Percentiles rank a stretch among this genome's conserved stretches.
Conservation (phyloP, 2,113 vertebrate genomes). For the Chaenocephalus aceratus region DNA sequence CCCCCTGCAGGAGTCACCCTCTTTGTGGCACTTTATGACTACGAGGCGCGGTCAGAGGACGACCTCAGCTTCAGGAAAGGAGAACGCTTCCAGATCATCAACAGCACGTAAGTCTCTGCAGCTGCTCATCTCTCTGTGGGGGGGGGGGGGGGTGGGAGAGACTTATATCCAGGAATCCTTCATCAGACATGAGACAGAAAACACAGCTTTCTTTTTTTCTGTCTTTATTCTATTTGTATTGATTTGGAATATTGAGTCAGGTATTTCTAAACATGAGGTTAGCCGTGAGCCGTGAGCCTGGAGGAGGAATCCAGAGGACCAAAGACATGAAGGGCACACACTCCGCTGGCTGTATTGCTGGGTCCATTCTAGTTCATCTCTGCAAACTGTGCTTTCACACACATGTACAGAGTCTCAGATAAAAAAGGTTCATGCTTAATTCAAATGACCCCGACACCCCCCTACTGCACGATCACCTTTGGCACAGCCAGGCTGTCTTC, state of each 20-base stretch:
- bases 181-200: too few relatives aligned
- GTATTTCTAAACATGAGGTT: neutral
- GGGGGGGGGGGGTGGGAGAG: neutral
- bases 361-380: neutral
- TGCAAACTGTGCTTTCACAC: neutral
- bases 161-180: too few relatives aligned
- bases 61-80: slow-evolving; percentile 98
- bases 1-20: slow-evolving; percentile 92
- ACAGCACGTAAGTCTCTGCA: slow-evolving; percentile 93
- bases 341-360: too few relatives aligned
- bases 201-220: too few relatives aligned
- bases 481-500: slow-evolving; percentile 28
- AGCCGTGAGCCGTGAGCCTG: neutral
- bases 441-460: neutral
- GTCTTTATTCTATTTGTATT: too few relatives aligned
- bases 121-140: slow-evolving; percentile 25
- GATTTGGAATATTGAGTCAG: too few relatives aligned
- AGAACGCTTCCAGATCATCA: slow-evolving; percentile 97
- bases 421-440: neutral
- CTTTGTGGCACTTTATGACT: slow-evolving; percentile 98
- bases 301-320: neutral
- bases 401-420: neutral
- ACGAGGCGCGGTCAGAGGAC: slow-evolving; percentile 96
- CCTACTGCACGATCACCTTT: slow-evolving; percentile 6
- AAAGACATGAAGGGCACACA: neutral